These are phyloP conservation scores for Anastrepha obliqua DNA, from an alignment of 1,140 invertebrate species.

Conservation along the genomic window DNA sequence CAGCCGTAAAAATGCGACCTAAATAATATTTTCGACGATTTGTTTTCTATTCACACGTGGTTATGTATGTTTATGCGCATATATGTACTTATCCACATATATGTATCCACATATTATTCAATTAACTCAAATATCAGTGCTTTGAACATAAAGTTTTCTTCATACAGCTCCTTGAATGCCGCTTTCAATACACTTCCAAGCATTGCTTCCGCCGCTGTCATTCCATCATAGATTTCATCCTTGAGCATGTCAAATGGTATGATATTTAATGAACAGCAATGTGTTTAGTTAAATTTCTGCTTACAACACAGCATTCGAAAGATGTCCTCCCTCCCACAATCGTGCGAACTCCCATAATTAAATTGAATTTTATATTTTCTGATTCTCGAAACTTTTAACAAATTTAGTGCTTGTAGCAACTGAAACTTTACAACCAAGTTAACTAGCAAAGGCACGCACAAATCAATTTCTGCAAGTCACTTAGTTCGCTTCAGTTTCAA, in stretches of 20 bases:
- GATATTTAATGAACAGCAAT: not conserved
- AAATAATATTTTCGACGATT: no score
- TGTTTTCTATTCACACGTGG: no score
- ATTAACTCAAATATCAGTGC: no score
- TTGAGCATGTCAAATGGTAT: not conserved
- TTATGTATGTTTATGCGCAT: not conserved
- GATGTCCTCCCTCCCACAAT: not conserved
- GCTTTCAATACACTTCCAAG: not conserved
- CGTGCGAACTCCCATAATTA: not conserved
- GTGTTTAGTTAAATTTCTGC: not conserved
- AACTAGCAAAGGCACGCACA: not conserved
- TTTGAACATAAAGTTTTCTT: not conserved
- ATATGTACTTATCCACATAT: not conserved
- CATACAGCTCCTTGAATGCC: not conserved
- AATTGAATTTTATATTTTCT: slow-evolving; percentile 28
- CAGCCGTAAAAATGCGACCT: no score
- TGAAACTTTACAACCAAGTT: slow-evolving; percentile 32
- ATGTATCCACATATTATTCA: not conserved
- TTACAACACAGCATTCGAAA: not conserved
- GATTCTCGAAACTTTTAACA: not conserved
- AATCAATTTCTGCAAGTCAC: not conserved
- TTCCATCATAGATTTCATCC: not conserved
- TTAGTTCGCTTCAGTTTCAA: not conserved
- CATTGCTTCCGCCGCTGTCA: slow-evolving; percentile 1
- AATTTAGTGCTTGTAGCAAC: not conserved